These are phyloP conservation scores for Buceros bicornis DNA, from an alignment of 2,797 vertebrate genomes.

Conservation along the genomic window DNA sequence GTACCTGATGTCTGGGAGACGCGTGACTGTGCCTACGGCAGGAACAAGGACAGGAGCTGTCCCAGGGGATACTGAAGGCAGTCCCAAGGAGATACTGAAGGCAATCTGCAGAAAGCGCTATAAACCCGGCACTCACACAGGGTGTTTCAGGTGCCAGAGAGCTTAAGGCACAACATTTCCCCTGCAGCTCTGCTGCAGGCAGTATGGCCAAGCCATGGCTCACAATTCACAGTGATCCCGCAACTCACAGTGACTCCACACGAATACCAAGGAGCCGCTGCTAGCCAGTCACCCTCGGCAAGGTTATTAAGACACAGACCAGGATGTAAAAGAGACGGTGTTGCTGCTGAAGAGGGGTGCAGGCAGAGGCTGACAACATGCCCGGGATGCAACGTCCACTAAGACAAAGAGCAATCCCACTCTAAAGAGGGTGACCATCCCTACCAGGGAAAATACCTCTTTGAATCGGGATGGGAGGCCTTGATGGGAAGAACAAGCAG, in stretches of 20 bases:
- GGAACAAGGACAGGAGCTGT: neutral
- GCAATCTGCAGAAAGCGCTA: neutral
- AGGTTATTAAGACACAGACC: neutral
- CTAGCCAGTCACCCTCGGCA: neutral
- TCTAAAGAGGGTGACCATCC: neutral
- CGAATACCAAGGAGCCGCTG: accelerated
- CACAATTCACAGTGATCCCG: too few species aligned
- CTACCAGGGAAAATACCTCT: neutral
- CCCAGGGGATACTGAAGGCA: neutral
- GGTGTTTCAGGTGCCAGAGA: neutral
- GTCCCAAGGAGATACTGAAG: accelerated
- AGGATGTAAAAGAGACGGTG: accelerated
- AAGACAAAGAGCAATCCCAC: neutral
- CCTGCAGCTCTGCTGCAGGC: neutral
- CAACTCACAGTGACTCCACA: neutral
- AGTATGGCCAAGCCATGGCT: accelerated
- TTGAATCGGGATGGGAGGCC: neutral
- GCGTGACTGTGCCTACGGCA: too few species aligned
- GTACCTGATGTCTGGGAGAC: neutral
- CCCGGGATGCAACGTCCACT: neutral
- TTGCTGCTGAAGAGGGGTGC: neutral
- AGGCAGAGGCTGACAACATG: accelerated
- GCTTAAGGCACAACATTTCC: neutral
- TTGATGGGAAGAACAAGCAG: neutral
- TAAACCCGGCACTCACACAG: neutral